phyloP scores from a whole-genome alignment of 2,888 invertebrate species.

The Mythimna albipuncta region DNA sequence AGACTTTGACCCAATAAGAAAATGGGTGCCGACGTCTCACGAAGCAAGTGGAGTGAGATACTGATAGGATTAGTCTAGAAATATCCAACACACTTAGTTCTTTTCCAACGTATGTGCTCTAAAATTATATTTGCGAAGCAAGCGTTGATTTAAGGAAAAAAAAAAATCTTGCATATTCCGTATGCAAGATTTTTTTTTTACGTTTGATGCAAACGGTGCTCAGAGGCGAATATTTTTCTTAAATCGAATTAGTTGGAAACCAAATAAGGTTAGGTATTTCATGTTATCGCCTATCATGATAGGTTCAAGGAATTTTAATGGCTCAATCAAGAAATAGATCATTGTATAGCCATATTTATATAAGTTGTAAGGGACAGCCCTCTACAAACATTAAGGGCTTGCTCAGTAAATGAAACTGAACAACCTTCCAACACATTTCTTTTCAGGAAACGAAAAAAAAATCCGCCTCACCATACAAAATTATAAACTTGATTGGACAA shows the following conservation, averaged over 20 bases:
- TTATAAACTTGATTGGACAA: no score
- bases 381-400: no score
- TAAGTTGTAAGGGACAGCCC: no score
- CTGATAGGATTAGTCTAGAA: conserved; percentile 30
- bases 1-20: conserved; percentile 50
- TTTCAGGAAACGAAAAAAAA: no score
- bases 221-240: neutral
- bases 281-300: neutral
- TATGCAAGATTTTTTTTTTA: neutral
- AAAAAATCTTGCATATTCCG: no score
- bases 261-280: neutral
- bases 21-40: conserved; percentile 22
- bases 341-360: no score
- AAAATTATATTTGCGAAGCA: neutral
- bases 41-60: conserved; percentile 8
- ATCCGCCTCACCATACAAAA: no score
- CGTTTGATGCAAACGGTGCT: neutral
- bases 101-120: neutral
- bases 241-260: neutral
- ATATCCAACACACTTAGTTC: conserved; percentile 7
- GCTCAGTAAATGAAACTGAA: no score
- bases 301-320: no score
- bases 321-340: no score
- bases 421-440: no score
- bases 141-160: neutral